A percentile compares a stretch with the other conserved stretches of the same genome.
Conservation (phyloP, 2,797 vertebrate genomes). For the Caiman crocodilus region DNA sequence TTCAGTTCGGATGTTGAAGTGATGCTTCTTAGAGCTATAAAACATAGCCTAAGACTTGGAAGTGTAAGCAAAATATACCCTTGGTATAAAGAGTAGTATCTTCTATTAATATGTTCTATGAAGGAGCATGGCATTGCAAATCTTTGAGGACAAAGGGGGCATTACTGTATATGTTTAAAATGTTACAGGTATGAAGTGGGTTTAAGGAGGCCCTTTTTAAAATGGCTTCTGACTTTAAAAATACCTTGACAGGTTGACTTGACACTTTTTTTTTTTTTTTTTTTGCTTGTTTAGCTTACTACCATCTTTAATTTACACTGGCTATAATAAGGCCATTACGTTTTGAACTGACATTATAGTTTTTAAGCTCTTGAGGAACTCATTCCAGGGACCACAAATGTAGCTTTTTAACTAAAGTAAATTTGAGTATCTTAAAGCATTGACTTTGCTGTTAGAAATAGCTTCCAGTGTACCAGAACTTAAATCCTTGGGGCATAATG, state of each 20-base stretch:
- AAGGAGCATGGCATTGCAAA: background rate
- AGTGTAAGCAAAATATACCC: background rate
- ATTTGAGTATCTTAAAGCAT: slow-evolving; percentile 31
- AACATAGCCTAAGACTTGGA: background rate
- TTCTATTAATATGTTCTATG: background rate
- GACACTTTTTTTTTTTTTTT: background rate
- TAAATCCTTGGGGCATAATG: slow-evolving; percentile 67
- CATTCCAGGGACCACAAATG: background rate
- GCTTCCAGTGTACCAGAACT: slow-evolving; percentile 43
- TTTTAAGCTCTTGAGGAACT: background rate
- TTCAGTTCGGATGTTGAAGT: background rate
- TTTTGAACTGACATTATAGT: too few species aligned
- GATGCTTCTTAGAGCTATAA: background rate
- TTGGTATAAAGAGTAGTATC: background rate
- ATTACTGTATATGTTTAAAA: background rate
- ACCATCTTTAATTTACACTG: background rate
- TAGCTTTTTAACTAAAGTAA: slow-evolving; percentile 30
- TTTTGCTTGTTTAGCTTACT: background rate
- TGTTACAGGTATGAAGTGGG: too few species aligned
- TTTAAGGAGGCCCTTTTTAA: too few species aligned
- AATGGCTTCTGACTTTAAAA: background rate
- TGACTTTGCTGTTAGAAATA: slow-evolving; percentile 31
- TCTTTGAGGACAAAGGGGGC: background rate
- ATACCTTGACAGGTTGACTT: background rate
- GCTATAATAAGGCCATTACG: background rate